A percentile compares a stretch with the other conserved stretches of the same genome.
phyloP scores from a whole-genome alignment of 1,140 invertebrate genomes.

The Cephus cinctus region DNA sequence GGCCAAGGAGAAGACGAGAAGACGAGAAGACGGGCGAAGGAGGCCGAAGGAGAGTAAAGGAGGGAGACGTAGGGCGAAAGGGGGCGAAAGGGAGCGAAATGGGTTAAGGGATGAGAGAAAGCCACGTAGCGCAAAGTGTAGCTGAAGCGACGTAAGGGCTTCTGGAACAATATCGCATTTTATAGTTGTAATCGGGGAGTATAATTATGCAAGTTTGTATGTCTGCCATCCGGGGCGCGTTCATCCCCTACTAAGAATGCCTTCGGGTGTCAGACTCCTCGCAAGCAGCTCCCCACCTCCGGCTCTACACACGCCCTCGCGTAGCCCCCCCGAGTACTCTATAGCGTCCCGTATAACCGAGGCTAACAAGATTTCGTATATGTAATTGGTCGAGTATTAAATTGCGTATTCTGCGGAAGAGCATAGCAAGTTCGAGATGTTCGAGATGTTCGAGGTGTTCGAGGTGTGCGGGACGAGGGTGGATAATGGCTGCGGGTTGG shows the following conservation, averaged over 20 bases:
- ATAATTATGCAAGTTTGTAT: slow-evolving; percentile 50
- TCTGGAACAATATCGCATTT: too few relatives aligned
- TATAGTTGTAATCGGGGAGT: slow-evolving; percentile 51
- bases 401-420: slow-evolving; percentile 50
- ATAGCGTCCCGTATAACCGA: slow-evolving; percentile 47
- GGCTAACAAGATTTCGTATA: slow-evolving; percentile 58
- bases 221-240: slow-evolving; percentile 18
- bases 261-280: slow-evolving; percentile 41
- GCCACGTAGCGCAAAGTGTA: background rate
- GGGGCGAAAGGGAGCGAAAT: background rate
- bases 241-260: slow-evolving; percentile 36
- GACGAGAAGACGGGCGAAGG: slow-evolving; percentile 18
- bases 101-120: background rate
- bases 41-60: slow-evolving; percentile 6
- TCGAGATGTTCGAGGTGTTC: slow-evolving; percentile 2
- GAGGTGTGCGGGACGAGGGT: slow-evolving; percentile 20
- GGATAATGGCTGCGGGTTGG: slow-evolving; percentile 50
- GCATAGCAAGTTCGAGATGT: slow-evolving; percentile 7
- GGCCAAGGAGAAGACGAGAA: too few relatives aligned
- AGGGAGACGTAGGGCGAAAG: background rate
- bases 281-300: slow-evolving; percentile 10
- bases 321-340: slow-evolving; percentile 27
- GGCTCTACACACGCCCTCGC: background rate
- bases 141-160: too few relatives aligned
- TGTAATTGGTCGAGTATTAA: slow-evolving; percentile 59